A percentile compares a stretch with the other conserved stretches of the same genome.
These are phyloP conservation scores for Pissodes strobi DNA, from an alignment of 1,140 invertebrate species.

Conservation along the genomic window DNA sequence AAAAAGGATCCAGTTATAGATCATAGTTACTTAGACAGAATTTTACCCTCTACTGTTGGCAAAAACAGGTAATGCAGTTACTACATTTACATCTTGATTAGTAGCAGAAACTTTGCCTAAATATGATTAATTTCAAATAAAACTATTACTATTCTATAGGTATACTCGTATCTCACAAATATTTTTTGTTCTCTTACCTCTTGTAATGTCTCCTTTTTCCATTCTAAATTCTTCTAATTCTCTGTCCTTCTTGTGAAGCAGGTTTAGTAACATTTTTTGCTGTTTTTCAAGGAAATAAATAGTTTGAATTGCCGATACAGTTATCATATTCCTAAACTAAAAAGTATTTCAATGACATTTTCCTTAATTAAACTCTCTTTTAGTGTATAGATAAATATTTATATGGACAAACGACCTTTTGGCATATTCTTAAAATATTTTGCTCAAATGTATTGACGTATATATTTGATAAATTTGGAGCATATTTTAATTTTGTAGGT, in stretches of 20 bases:
- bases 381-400: neutral
- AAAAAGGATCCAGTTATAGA: neutral
- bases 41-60: too few relatives aligned
- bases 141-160: too few relatives aligned
- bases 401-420: neutral
- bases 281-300: conserved; percentile 40
- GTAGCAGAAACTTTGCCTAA: too few relatives aligned
- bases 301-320: conserved; percentile 38
- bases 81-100: conserved; percentile 9
- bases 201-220: conserved; percentile 42
- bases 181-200: too few relatives aligned
- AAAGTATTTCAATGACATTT: neutral
- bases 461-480: too few relatives aligned
- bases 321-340: conserved; percentile 38
- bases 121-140: too few relatives aligned
- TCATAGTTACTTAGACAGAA: too few relatives aligned
- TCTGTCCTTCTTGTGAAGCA: conserved; percentile 43
- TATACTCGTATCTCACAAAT: too few relatives aligned
- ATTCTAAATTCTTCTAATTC: conserved; percentile 43
- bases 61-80: neutral
- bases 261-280: conserved; percentile 35
- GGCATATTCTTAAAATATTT: too few relatives aligned
- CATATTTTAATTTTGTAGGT: too few relatives aligned
- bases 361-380: neutral
- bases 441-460: too few relatives aligned